Base-by-base conservation (phyloP, 2,113 vertebrate genomes). In the Oryzias melastigma region DNA sequence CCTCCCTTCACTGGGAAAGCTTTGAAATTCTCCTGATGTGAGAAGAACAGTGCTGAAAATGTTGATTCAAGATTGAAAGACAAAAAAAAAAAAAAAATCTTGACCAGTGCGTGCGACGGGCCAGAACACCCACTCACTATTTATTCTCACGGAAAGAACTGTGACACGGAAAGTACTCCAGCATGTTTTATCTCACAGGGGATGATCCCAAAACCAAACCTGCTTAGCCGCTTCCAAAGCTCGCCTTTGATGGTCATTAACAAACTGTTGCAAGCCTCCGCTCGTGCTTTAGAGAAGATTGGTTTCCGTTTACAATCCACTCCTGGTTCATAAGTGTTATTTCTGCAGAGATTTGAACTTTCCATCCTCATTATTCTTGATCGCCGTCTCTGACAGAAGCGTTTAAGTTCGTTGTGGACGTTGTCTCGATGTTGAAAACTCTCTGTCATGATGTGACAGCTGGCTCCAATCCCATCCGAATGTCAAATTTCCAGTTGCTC, bases 171-270 rank as follows among this genome's bases (percentile, higher is more conserved):
- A 12, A 65, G 48, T 74, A 49, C 58, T 68, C 64, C 66, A 70
- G 42, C 29, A 42, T 68, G 65, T 70, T 78, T 65, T 47, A 74
- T 78, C 80, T 68, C 75, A 27, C 5, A 58, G 67, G 29, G 67
- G 77, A 81, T 61, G 45, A 41, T 20, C 20, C 55, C 17, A 49
- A 69, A 69, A 64, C 71, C 73, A 61, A 56, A 56, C 19, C 19
- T 7, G 17, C 16, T 48, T 10, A 48, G 17, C 46, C 3, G n/a
- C 19, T 53, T 45, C 60, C 27, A 46, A 50, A 47, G 35, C 29
- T 50, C 29, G 35, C 16, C 48, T 81, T 78, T 81, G 69, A 82
- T 78, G 57, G 18, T 51, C 48, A 74, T 74, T 66, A 72, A 68
- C 44, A 10, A 61, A 61, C 52, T 22, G 29, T 78, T 64, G 18